phyloP scores from a whole-genome alignment of 2,888 invertebrate species.

The Melanchra persicariae region DNA sequence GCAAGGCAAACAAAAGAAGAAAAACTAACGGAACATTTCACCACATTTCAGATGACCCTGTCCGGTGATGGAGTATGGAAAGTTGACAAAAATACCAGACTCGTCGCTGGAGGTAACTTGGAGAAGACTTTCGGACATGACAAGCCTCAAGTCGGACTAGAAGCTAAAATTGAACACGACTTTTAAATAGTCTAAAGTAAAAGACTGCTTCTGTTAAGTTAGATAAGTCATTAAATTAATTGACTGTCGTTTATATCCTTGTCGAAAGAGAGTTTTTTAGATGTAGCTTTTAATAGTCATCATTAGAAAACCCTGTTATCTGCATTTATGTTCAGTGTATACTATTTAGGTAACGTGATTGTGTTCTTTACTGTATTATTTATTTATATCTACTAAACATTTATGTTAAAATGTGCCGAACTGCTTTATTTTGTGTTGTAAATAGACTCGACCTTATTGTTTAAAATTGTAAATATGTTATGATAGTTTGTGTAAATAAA shows the following conservation, averaged over 20 bases:
- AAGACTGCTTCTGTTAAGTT: background rate
- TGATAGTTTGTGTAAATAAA: slow-evolving; percentile 33
- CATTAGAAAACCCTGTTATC: background rate
- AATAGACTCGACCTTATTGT: background rate
- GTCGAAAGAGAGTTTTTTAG: background rate
- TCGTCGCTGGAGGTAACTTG: slow-evolving; percentile 72
- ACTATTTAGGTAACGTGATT: background rate
- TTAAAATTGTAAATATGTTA: slow-evolving; percentile 21
- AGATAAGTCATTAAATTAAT: background rate
- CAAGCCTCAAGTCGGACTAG: slow-evolving; percentile 70
- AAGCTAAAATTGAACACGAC: slow-evolving; percentile 71
- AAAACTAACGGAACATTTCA: background rate
- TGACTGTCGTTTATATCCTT: background rate
- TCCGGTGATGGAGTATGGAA: slow-evolving; percentile 76
- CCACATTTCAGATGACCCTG: slow-evolving; percentile 66
- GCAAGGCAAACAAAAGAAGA: background rate
- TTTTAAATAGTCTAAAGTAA: slow-evolving; percentile 50
- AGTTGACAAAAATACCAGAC: slow-evolving; percentile 71
- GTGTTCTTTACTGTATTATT: slow-evolving; percentile 5
- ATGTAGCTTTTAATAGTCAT: background rate
- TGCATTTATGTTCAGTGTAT: background rate
- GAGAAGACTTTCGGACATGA: slow-evolving; percentile 70
- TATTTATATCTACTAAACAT: background rate
- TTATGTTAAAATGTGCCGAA: background rate
- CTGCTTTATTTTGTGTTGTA: slow-evolving; percentile 12